These are phyloP conservation scores for Whitmania pigra DNA, from an alignment of 1,140 invertebrate genomes.

Conservation along the genomic window DNA sequence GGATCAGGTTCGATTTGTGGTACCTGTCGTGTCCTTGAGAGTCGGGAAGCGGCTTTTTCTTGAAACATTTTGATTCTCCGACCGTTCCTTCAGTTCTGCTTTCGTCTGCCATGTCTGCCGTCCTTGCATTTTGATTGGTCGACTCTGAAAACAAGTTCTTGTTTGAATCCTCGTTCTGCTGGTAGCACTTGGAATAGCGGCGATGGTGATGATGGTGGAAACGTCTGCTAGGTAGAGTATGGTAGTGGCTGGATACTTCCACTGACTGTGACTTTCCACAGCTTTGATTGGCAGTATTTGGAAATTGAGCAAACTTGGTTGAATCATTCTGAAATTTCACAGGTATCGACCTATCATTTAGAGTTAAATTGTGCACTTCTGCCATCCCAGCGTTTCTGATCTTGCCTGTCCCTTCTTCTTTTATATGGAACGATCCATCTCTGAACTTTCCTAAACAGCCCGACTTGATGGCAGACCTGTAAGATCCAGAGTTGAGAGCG, in stretches of 20 bases:
- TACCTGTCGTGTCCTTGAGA: too few relatives aligned
- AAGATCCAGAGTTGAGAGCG: slow-evolving; percentile 3
- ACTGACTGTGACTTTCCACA: background rate
- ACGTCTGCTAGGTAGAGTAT: background rate
- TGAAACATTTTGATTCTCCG: too few relatives aligned
- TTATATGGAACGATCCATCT: background rate
- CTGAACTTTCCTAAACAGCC: background rate
- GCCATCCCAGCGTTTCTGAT: background rate
- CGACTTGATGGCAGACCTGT: slow-evolving; percentile 10
- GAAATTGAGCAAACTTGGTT: background rate
- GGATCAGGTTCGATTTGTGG: too few relatives aligned
- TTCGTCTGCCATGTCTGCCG: too few relatives aligned
- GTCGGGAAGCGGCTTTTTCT: too few relatives aligned
- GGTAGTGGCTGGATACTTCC: background rate
- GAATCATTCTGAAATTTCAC: background rate
- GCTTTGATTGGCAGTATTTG: background rate
- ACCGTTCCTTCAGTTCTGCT: too few relatives aligned
- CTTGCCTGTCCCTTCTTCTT: background rate
- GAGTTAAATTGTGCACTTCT: background rate
- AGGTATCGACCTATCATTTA: background rate
- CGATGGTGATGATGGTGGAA: background rate
- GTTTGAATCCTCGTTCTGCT: too few relatives aligned
- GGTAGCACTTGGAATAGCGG: too few relatives aligned
- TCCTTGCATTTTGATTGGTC: too few relatives aligned
- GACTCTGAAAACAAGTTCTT: too few relatives aligned